A percentile compares a stretch with the other conserved stretches of the same genome.
These are phyloP conservation scores for Nycticryphes semicollaris DNA, from an alignment of 2,113 vertebrate genomes.

Conservation along the genomic window DNA sequence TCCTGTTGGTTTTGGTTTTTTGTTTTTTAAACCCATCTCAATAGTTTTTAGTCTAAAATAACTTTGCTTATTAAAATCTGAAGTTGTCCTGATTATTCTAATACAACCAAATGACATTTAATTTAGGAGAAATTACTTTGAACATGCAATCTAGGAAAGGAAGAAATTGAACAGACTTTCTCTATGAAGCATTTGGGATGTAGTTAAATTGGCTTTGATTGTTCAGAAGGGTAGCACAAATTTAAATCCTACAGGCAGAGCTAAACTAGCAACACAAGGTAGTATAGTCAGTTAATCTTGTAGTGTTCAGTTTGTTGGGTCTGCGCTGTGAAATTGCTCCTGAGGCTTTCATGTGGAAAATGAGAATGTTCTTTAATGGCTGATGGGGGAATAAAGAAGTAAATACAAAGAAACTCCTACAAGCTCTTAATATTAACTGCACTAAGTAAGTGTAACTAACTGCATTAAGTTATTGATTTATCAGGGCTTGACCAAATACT, in stretches of 20 bases:
- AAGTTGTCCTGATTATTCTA: slow-evolving; percentile 71
- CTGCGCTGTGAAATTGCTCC: slow-evolving; percentile 73
- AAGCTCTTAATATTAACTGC: slow-evolving; percentile 77
- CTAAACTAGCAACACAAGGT: slow-evolving; percentile 71
- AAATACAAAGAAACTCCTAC: slow-evolving; percentile 78
- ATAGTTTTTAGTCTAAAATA: slow-evolving; percentile 46
- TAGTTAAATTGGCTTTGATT: slow-evolving; percentile 74
- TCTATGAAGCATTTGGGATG: slow-evolving; percentile 72
- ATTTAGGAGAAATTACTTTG: slow-evolving; percentile 73
- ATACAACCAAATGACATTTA: slow-evolving; percentile 72
- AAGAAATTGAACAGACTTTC: slow-evolving; percentile 68
- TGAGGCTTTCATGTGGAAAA: slow-evolving; percentile 83
- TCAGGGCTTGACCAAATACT: slow-evolving; percentile 69
- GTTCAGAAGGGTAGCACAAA: slow-evolving; percentile 72
- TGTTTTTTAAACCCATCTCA: neutral
- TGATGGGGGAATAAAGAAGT: slow-evolving; percentile 80
- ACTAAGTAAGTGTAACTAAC: slow-evolving; percentile 81
- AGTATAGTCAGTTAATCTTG: slow-evolving; percentile 77
- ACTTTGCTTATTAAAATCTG: slow-evolving; percentile 70
- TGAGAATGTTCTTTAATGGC: slow-evolving; percentile 80
- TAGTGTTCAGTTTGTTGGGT: slow-evolving; percentile 74
- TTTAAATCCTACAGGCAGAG: slow-evolving; percentile 78
- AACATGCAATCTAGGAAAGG: slow-evolving; percentile 64
- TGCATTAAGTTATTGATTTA: slow-evolving; percentile 80
- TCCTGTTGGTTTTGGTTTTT: neutral